Evolutionary conservation across 2,888 invertebrate genomes (phyloP).

Genomic region (Philaethria dido): DNA sequence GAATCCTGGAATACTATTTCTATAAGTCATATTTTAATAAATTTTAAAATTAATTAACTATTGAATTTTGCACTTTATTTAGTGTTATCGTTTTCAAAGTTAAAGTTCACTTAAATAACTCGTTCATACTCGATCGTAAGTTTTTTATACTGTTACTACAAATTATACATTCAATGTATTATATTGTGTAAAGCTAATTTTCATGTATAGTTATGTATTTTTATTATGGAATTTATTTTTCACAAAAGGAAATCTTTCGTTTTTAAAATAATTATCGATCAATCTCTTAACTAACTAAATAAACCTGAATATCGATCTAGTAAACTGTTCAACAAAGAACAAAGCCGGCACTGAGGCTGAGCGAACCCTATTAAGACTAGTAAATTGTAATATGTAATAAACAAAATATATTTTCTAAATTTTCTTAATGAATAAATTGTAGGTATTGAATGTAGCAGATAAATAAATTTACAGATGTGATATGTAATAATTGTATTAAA

Average conservation of each 20-base stretch:
- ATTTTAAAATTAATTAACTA: slow-evolving; percentile 11
- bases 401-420: background rate
- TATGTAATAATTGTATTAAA: too few species aligned
- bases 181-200: too few species aligned
- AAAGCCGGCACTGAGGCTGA: background rate
- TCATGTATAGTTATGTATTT: too few species aligned
- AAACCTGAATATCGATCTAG: background rate
- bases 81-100: background rate
- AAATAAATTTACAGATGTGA: too few species aligned
- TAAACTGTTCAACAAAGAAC: background rate
- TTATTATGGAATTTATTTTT: too few species aligned
- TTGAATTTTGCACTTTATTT: background rate
- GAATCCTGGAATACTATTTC: slow-evolving; percentile 30
- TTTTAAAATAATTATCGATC: too few species aligned
- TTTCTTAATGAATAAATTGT: background rate
- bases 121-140: background rate
- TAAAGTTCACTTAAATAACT: background rate
- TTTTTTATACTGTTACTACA: too few species aligned
- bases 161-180: too few species aligned
- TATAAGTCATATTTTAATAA: slow-evolving; percentile 33
- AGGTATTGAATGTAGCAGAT: too few species aligned
- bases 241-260: too few species aligned
- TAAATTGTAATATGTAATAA: background rate
- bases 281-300: too few species aligned
- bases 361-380: too few species aligned